Evolutionary conservation across 1,140 invertebrate genomes (phyloP).

Genomic region (Spodoptera frugiperda): DNA sequence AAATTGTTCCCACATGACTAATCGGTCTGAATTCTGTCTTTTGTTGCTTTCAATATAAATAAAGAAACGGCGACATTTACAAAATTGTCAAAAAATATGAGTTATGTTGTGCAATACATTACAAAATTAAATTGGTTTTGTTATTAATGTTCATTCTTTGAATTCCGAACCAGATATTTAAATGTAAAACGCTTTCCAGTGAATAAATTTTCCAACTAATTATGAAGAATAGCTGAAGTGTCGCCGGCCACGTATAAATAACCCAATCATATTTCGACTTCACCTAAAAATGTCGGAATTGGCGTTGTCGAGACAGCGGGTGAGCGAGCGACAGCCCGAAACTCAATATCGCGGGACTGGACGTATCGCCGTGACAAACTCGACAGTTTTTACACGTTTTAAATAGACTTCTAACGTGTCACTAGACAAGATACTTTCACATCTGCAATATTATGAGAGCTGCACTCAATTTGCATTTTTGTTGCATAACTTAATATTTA

Average conservation of each 20-base stretch:
- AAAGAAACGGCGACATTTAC: conserved; percentile 4
- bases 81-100: background rate
- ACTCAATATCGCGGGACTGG: conserved; percentile 15
- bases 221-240: conserved; percentile 34
- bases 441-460: background rate
- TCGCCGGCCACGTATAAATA: conserved; percentile 46
- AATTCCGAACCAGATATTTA: conserved; percentile 21
- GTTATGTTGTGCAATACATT: conserved; percentile 12
- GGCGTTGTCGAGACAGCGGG: conserved; percentile 25
- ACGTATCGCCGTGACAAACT: conserved; percentile 18
- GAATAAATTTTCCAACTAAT: conserved; percentile 48
- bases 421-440: conserved; percentile 8
- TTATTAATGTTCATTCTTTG: conserved; percentile 12
- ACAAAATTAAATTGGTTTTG: conserved; percentile 13
- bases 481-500: background rate
- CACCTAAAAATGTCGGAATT: conserved; percentile 53
- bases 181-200: conserved; percentile 32
- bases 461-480: background rate
- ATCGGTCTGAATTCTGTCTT: conserved; percentile 24
- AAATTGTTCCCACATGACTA: conserved; percentile 40
- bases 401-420: conserved; percentile 17
- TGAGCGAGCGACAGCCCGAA: conserved; percentile 9
- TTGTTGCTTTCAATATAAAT: conserved; percentile 9
- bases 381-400: conserved; percentile 24
- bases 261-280: conserved; percentile 46